A percentile compares a stretch with the other conserved stretches of the same genome.
phyloP scores from a whole-genome alignment of 2,888 invertebrate genomes.

The Nomada fabriciana region DNA sequence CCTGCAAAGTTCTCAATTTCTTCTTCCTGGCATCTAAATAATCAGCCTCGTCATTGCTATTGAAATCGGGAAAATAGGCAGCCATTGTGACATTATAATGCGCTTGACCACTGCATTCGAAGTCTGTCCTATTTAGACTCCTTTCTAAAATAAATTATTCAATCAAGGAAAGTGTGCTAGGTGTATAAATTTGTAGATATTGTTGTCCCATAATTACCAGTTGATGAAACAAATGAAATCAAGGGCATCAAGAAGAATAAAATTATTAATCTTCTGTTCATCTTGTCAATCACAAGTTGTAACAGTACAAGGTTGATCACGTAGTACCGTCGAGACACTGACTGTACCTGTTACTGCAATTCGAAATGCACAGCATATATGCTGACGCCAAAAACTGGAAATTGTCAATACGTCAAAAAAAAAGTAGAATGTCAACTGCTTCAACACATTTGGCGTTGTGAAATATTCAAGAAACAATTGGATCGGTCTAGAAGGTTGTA shows the following conservation, averaged over 20 bases:
- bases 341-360: neutral
- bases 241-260: neutral
- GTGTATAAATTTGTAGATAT: neutral
- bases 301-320: neutral
- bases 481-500: neutral
- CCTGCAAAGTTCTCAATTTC: conserved; percentile 85
- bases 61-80: conserved; percentile 85
- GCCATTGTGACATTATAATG: conserved; percentile 84
- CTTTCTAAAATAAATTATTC: conserved; percentile 43
- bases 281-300: neutral
- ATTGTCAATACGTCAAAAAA: conserved; percentile 18
- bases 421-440: neutral
- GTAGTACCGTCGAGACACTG: neutral
- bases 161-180: too few relatives aligned
- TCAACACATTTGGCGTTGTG: too few relatives aligned
- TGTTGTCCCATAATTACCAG: conserved; percentile 43
- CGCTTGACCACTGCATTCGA: conserved; percentile 83
- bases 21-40: conserved; percentile 84
- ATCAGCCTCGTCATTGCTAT: conserved; percentile 83
- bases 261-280: conserved; percentile 22
- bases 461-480: neutral
- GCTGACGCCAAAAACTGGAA: conserved; percentile 20
- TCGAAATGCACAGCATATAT: neutral
- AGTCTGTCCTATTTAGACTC: conserved; percentile 62
- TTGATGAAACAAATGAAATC: conserved; percentile 7